Conservation (phyloP, 1,140 invertebrate species). For the Achatina immaculata region DNA sequence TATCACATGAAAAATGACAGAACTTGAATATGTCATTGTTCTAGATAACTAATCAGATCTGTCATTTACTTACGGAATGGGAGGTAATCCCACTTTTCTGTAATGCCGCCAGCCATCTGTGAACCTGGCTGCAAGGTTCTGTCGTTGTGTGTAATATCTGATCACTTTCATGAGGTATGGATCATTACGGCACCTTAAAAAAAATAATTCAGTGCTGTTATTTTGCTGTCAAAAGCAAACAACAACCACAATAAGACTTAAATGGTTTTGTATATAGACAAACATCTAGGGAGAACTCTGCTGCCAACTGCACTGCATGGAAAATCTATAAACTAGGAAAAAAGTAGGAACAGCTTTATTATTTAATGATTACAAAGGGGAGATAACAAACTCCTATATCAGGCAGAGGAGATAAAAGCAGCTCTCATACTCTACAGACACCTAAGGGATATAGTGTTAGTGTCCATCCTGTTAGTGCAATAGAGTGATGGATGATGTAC, state of each 20-base stretch:
- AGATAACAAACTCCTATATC: neutral
- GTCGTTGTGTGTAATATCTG: conserved; percentile 60
- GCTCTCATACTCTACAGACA: neutral
- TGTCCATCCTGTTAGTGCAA: too few relatives aligned
- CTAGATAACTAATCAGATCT: neutral
- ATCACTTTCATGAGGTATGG: conserved; percentile 69
- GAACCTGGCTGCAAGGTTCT: conserved; percentile 60
- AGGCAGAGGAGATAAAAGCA: neutral
- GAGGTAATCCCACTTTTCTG: conserved; percentile 68
- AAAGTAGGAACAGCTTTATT: too few relatives aligned
- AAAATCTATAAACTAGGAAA: too few relatives aligned
- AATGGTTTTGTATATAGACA: too few relatives aligned
- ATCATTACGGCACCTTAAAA: conserved; percentile 65
- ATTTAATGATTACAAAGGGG: neutral
- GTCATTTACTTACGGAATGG: conserved; percentile 62
- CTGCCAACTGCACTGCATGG: neutral
- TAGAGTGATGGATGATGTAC: too few relatives aligned
- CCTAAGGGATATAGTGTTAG: too few relatives aligned
- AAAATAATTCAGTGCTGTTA: neutral
- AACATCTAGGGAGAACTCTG: too few relatives aligned
- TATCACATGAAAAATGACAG: neutral
- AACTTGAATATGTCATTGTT: conserved; percentile 18
- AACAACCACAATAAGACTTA: too few relatives aligned
- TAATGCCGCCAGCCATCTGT: conserved; percentile 69
- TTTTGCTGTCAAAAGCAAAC: neutral